Conservation (phyloP, 35 echinoderm and acorn worm genomes). For the Lytechinus pictus region DNA sequence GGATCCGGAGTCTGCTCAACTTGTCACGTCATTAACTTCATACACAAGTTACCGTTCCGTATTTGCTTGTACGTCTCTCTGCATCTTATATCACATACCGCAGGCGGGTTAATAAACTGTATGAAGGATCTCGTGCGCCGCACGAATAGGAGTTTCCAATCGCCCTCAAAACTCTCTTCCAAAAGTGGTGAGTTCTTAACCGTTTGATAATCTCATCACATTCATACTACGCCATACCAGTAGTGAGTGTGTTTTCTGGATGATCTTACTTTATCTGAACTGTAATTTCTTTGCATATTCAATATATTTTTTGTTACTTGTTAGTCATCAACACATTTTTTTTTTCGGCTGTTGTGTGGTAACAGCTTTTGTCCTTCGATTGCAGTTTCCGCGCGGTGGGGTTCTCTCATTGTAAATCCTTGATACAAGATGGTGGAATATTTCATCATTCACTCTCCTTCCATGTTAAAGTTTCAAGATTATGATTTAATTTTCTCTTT, state of each 20-base stretch:
- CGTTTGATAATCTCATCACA: not conserved
- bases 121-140: not conserved
- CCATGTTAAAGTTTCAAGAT: not conserved
- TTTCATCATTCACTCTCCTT: not conserved
- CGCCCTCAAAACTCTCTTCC: not conserved
- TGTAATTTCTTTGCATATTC: not conserved
- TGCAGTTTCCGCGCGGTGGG: not conserved
- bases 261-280: not conserved
- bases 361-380: constrained; percentile 10
- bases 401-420: not conserved
- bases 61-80: not conserved
- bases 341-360: not conserved
- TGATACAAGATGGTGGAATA: not conserved
- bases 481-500: not conserved
- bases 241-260: not conserved
- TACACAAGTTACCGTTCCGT: not conserved
- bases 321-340: not conserved
- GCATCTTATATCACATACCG: not conserved
- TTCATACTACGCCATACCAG: not conserved
- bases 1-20: not conserved
- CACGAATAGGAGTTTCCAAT: constrained; percentile 2
- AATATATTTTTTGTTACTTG: not conserved
- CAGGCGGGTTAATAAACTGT: not conserved
- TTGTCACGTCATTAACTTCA: constrained; percentile 42
- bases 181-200: not conserved